These are phyloP conservation scores for Malacoraja senta DNA, from an alignment of 2,797 vertebrate species.

Conservation along the genomic window DNA sequence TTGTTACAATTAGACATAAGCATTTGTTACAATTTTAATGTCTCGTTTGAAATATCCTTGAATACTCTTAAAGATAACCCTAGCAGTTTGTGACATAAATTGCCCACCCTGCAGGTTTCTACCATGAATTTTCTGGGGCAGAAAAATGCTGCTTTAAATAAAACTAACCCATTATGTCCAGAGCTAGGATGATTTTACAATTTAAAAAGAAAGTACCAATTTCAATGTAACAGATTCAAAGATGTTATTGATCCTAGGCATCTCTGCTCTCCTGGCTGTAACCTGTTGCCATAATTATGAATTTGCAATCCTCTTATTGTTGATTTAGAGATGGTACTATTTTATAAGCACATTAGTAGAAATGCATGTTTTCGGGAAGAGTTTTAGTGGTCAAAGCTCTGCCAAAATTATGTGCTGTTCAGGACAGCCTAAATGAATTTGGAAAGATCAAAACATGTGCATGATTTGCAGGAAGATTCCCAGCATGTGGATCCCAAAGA, in stretches of 20 bases:
- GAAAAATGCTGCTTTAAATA: neutral
- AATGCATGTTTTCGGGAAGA: neutral
- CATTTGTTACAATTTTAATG: neutral
- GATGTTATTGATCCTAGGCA: neutral
- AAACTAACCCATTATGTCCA: neutral
- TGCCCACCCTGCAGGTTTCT: neutral
- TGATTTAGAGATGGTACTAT: neutral
- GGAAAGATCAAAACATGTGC: neutral
- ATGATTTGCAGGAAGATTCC: neutral
- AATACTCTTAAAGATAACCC: neutral
- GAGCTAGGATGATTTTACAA: neutral
- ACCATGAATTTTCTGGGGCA: neutral
- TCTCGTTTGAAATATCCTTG: neutral
- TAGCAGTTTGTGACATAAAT: neutral
- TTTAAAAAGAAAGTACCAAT: neutral
- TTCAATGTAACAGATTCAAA: neutral
- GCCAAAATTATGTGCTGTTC: neutral
- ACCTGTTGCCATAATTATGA: neutral
- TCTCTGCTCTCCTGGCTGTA: neutral
- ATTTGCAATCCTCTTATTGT: too few species aligned
- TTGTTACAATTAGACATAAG: neutral
- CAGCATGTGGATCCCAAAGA: neutral
- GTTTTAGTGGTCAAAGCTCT: neutral
- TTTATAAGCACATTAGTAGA: neutral
- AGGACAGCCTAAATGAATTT: neutral